Conservation (phyloP, 1,140 invertebrate genomes). For the Microplitis mediator region DNA sequence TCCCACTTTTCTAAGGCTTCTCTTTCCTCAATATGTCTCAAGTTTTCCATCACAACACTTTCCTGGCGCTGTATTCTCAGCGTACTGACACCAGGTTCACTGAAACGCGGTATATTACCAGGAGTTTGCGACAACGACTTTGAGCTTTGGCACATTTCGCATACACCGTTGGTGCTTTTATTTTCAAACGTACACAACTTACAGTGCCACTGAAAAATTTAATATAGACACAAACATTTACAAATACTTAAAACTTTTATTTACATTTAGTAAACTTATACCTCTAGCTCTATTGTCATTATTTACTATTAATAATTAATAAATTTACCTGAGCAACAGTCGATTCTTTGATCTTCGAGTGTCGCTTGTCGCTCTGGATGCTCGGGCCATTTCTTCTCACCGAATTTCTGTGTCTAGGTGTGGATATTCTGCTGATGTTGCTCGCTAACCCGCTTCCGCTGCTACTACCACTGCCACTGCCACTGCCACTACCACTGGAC, state of each 20-base stretch:
- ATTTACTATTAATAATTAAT: neutral
- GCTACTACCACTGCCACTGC: constrained; percentile 40
- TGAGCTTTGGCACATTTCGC: constrained; percentile 84
- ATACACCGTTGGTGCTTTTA: constrained; percentile 69
- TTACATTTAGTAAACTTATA: neutral
- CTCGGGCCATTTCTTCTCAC: constrained; percentile 52
- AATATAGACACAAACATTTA: neutral
- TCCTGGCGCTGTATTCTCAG: constrained; percentile 66
- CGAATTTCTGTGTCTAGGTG: constrained; percentile 57
- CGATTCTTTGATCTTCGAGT: constrained; percentile 48
- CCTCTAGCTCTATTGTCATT: neutral
- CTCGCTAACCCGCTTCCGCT: constrained; percentile 26
- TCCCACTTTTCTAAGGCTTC: constrained; percentile 85
- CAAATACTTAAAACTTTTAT: neutral
- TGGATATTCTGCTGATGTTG: constrained; percentile 44
- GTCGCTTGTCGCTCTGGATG: constrained; percentile 44
- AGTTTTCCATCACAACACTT: constrained; percentile 83
- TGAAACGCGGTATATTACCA: constrained; percentile 55
- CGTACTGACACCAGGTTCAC: constrained; percentile 54
- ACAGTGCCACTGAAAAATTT: constrained; percentile 72
- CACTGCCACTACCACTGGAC: constrained; percentile 32
- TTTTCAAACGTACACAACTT: constrained; percentile 83
- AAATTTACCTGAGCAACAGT: constrained; percentile 43
- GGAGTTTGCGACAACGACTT: constrained; percentile 60
- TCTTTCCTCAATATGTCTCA: constrained; percentile 79